These are phyloP conservation scores for Varecia variegata DNA, from an alignment of 2,797 vertebrate genomes.

Conservation along the genomic window DNA sequence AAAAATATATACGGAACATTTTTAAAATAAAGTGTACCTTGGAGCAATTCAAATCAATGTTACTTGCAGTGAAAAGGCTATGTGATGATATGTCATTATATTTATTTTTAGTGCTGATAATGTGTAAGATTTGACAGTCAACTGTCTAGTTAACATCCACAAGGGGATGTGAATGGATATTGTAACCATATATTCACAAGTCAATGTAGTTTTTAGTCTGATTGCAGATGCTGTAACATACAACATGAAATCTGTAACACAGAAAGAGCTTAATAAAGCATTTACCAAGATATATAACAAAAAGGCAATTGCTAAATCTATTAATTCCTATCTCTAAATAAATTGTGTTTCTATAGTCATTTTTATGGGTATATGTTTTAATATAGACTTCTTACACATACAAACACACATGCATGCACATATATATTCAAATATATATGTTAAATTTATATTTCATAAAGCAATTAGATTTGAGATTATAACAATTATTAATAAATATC, in stretches of 20 bases:
- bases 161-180: neutral
- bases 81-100: neutral
- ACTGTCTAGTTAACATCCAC: neutral
- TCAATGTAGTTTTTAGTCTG: neutral
- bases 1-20: neutral
- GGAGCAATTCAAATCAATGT: slow-evolving; percentile 44
- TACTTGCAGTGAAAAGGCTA: slow-evolving; percentile 41
- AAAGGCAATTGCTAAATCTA: neutral
- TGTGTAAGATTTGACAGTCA: neutral
- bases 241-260: neutral
- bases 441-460: neutral
- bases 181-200: neutral
- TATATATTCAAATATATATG: neutral
- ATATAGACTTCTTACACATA: neutral
- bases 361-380: neutral
- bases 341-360: neutral
- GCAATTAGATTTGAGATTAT: neutral
- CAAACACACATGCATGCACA: neutral
- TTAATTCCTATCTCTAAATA: neutral
- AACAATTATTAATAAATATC: neutral
- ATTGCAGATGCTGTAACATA: neutral
- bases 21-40: slow-evolving; percentile 41
- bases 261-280: neutral
- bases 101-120: neutral
- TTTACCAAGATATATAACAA: neutral